Conservation (phyloP, 2,888 invertebrate genomes). For the Brachyptera risi region DNA sequence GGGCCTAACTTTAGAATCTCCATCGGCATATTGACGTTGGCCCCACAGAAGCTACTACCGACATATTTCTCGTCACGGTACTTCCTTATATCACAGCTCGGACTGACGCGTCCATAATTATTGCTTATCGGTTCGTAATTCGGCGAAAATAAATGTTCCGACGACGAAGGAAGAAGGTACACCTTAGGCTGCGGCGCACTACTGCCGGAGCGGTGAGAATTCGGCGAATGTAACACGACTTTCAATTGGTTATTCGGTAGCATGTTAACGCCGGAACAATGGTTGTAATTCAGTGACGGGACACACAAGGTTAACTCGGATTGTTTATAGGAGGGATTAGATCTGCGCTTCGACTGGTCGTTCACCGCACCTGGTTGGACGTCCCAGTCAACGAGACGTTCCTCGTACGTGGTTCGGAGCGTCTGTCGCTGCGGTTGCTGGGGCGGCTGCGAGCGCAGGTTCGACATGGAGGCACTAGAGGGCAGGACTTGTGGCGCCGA, state of each 20-base stretch:
- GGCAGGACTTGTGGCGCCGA: constrained; percentile 16
- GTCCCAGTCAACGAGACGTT: constrained; percentile 43
- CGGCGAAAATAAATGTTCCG: not conserved
- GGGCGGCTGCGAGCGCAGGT: constrained; percentile 19
- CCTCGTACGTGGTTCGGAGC: constrained; percentile 40
- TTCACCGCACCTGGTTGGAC: constrained; percentile 40
- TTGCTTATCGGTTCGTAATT: not conserved
- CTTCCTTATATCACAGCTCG: not conserved
- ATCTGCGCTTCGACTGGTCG: not conserved
- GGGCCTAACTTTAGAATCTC: constrained; percentile 2
- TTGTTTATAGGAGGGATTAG: too few relatives aligned
- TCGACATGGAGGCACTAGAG: constrained; percentile 26
- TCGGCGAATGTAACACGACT: not conserved
- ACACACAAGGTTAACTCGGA: too few relatives aligned
- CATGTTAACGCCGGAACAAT: not conserved
- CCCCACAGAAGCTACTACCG: constrained; percentile 2
- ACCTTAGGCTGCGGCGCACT: constrained; percentile 20
- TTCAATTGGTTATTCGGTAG: not conserved
- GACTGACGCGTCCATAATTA: too few relatives aligned
- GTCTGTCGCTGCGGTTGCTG: constrained; percentile 32
- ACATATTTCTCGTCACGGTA: constrained; percentile 4
- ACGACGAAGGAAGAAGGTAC: constrained; percentile 28
- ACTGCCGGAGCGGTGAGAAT: not conserved
- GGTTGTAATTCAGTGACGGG: not conserved
- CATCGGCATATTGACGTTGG: constrained; percentile 11